Evolutionary conservation across 2,113 vertebrate genomes (phyloP).

Genomic region (Rhipidura dahli): DNA sequence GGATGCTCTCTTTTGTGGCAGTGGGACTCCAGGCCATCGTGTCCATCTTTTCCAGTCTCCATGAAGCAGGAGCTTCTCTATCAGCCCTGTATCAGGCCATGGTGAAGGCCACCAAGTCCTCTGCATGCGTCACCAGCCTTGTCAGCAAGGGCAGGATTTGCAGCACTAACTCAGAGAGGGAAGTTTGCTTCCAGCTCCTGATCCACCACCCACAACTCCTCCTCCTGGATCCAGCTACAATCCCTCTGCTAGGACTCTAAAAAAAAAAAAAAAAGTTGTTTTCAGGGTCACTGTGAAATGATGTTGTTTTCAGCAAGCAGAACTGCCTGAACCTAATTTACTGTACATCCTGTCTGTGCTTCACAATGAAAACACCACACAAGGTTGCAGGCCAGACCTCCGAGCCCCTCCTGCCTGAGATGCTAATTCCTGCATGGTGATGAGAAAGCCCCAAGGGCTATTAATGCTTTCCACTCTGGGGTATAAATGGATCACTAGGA

Average conservation of each 20-base stretch:
- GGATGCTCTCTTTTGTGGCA: not conserved
- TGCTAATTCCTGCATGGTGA: not conserved
- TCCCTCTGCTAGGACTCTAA: not conserved
- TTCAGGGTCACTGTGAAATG: slow-evolving; percentile 36
- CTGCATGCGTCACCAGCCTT: not conserved
- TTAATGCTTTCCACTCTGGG: not conserved
- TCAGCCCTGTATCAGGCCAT: not conserved
- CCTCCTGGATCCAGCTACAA: not conserved
- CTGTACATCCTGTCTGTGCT: not conserved
- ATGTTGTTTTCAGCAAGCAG: slow-evolving; percentile 13
- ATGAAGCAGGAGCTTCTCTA: not conserved
- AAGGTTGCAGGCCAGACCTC: not conserved
- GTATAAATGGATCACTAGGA: not conserved
- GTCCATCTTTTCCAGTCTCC: not conserved
- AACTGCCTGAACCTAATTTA: slow-evolving; percentile 31
- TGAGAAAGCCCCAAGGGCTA: not conserved
- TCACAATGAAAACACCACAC: slow-evolving; percentile 14
- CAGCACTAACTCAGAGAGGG: not conserved
- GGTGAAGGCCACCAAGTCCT: not conserved
- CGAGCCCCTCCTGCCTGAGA: not conserved
- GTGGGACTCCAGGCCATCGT: not conserved
- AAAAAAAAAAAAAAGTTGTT: not conserved
- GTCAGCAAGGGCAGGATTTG: not conserved
- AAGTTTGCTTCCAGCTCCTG: not conserved
- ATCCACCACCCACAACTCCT: not conserved